Base-by-base conservation (phyloP, 2,797 vertebrate genomes). In the Cyclura pinguis region DNA sequence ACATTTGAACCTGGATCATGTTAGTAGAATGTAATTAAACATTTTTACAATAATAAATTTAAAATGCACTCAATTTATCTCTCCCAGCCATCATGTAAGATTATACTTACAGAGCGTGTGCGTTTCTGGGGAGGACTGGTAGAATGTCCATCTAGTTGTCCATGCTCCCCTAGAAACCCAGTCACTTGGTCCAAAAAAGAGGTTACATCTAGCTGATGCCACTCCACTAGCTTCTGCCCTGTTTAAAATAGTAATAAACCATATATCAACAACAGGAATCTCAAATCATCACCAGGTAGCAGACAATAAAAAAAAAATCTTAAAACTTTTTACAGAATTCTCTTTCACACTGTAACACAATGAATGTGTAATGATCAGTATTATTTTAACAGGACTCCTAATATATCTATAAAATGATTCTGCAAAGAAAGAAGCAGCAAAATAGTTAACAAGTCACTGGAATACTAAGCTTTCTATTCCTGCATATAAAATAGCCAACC, bases 211-310 rank as follows among this genome's bases (percentile, higher is more conserved):
- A 99, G 96, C 95, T 99, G 98, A 96, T 99, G 99, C 99, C 99
- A 99, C 96, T 99, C 99, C 94, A 99, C 98, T 95, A 99, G 98
- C 95, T 99, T 99, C 96, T 99, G 99, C 95, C 99, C 99, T 99
- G 93, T 88, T 92, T 84, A 95, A 95, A 27, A 88, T 50, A 14
- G 67, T 29, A 84, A 13, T 22, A 35, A 90, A 50, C 0, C 0
- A 0, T 29, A 86, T 35, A 62, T 91, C 90, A 87, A 84, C 5
- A 84, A 22, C 18, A 50, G 22, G 42, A 22, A 9, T 4, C 55
- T 64, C 32, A 87, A 90, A 88, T 0, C 0, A 80, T 50, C 2
- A 80, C 4, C 22, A 69, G 57, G 7, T 57, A 57, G n/a, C 22
- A 64, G 5, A 78, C 73, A 50, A 38, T 12, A 52, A 52, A 64